A percentile compares a stretch with the other conserved stretches of the same genome.
These are phyloP conservation scores for Mastomys natalensis DNA, from an alignment of 2,113 vertebrate genomes.

Conservation along the genomic window DNA sequence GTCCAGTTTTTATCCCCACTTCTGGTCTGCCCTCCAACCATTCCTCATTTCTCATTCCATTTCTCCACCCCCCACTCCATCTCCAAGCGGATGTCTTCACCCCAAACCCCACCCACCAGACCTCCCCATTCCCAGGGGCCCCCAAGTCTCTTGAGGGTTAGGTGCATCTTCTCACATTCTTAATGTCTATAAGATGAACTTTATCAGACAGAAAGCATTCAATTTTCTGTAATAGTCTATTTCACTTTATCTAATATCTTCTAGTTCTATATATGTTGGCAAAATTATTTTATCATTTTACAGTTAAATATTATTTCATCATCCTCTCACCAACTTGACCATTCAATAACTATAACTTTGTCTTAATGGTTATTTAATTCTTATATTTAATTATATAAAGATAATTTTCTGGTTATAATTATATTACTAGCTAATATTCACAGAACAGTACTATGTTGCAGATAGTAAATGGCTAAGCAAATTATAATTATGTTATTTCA, in stretches of 20 bases:
- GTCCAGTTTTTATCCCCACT: no score
- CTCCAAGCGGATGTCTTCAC: no score
- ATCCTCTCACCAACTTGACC: not conserved
- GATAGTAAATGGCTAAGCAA: not conserved
- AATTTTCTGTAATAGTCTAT: not conserved
- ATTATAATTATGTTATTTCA: not conserved
- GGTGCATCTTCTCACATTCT: not conserved
- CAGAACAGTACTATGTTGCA: not conserved
- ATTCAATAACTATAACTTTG: not conserved
- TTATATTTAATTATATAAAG: not conserved
- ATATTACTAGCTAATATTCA: constrained; percentile 10
- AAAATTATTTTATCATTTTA: not conserved
- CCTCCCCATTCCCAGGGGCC: no score
- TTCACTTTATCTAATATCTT: not conserved
- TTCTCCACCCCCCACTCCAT: no score
- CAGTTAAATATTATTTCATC: not conserved
- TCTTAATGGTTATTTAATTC: not conserved
- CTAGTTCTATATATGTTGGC: not conserved
- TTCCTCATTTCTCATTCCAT: no score
- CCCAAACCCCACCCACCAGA: no score
- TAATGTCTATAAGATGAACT: not conserved
- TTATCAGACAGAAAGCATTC: not conserved
- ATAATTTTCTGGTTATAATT: not conserved
- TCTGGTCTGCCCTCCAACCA: no score
- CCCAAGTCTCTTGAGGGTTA: no score